Base-by-base conservation (phyloP, 2,888 invertebrate genomes). In the Halictus quadricinctus region DNA sequence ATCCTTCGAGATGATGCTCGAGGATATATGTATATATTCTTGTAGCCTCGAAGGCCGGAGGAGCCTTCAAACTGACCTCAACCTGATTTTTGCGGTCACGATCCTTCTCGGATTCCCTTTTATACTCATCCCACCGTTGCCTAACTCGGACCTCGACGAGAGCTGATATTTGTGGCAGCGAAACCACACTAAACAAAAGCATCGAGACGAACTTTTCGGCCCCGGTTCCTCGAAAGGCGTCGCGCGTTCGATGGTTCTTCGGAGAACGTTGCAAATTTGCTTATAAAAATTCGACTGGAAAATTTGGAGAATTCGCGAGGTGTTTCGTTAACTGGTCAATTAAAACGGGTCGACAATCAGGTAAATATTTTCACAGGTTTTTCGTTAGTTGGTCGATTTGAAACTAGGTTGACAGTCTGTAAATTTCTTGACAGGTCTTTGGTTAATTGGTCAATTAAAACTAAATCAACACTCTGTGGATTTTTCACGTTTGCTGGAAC, bases 71-170 rank as follows among this genome's bases (percentile, higher is more conserved):
- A 60, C 70, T 43, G 60, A 83, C 60, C 77, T 58, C 15, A 82
- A 81, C 80, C 85, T 83, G 85, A 90, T 80, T 74, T 72, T 70
- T 84, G 76, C 69, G 81, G 80, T 81, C 81, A 74, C 76, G 78
- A 69, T 78, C 76, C 82, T 46, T 54, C 83, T 80, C 70, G 25
- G n/a, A n/a, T 60, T 76, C 70, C 81, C 66, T 86, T 86, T 79
- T 73, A 80, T 73, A 80, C 76, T 73, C 85, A 13, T 43, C 21
- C 58, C 25, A 36, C 29, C n/a, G 74, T 79, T 82, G 73, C n/a
- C 78, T 41, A 64, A 81, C 60, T 64, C 72, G n/a, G 13, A 10
- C 15, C 46, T 12, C 21, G 50, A 21, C 70, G 21, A 46, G 29
- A 8, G 48, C 48, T 29, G 15, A 76, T 69, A 25, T 60, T 36